phyloP scores from a whole-genome alignment of 2,797 vertebrate genomes.

The Tachyglossus aculeatus region DNA sequence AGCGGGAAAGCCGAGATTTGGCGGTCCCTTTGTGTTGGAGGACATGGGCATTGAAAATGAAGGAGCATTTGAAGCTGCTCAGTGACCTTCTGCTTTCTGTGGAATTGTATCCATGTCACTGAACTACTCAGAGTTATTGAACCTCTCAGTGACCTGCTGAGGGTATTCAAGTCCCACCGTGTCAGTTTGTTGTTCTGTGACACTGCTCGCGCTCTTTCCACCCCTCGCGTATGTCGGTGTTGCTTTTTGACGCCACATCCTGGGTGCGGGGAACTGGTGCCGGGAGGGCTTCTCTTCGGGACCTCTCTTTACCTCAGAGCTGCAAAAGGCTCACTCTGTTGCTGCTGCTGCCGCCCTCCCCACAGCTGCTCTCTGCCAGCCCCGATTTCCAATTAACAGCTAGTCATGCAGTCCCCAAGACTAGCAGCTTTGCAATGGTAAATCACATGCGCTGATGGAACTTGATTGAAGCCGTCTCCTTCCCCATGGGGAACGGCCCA shows the following conservation, averaged over 20 bases:
- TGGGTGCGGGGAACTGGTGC: conserved; percentile 40
- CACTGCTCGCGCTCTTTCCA: conserved; percentile 44
- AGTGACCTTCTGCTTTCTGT: conserved; percentile 75
- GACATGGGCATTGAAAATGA: conserved; percentile 52
- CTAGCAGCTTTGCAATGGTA: conserved; percentile 64
- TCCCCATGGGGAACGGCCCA: conserved; percentile 55
- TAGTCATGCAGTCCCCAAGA: conserved; percentile 64
- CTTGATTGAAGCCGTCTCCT: conserved; percentile 67
- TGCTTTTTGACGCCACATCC: conserved; percentile 16
- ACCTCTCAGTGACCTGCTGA: conserved; percentile 60
- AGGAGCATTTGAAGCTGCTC: conserved; percentile 74
- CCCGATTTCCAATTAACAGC: conserved; percentile 73
- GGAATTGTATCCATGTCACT: conserved; percentile 73
- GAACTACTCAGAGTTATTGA: conserved; percentile 69
- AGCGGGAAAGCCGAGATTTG: conserved; percentile 47
- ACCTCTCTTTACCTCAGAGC: conserved; percentile 32
- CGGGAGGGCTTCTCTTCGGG: conserved; percentile 39
- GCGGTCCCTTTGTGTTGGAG: conserved; percentile 60
- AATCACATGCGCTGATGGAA: conserved; percentile 74
- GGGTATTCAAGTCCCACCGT: conserved; percentile 55
- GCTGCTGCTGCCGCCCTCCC: conserved; percentile 27
- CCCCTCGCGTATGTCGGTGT: conserved; percentile 38
- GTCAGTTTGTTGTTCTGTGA: conserved; percentile 50
- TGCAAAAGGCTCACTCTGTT: conserved; percentile 25
- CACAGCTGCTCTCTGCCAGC: conserved; percentile 67